phyloP scores from a whole-genome alignment of 64 coral and sea anemone species.

The Anthopleura sola region DNA sequence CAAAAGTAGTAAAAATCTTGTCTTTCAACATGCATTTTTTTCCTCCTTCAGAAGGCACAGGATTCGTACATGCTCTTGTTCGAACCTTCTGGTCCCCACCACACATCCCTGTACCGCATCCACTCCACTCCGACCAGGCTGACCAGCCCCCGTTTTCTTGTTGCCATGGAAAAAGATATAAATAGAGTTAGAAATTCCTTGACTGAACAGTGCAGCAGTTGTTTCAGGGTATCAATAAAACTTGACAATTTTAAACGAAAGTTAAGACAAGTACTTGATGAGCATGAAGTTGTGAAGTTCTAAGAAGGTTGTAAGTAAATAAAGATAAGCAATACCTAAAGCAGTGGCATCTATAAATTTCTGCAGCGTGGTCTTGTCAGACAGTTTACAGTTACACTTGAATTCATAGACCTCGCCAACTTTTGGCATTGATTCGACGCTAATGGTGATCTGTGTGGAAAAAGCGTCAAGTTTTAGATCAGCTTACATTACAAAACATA shows the following conservation, averaged over 20 bases:
- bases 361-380: not conserved
- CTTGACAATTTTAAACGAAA: too few species aligned
- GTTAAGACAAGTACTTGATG: too few species aligned
- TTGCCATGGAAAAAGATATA: not conserved
- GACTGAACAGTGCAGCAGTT: not conserved
- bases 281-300: too few species aligned
- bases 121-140: slow-evolving; percentile 22
- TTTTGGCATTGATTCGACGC: not conserved
- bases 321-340: not conserved
- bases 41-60: slow-evolving; percentile 42
- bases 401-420: not conserved
- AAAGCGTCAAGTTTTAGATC: too few species aligned
- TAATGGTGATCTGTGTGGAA: not conserved
- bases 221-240: not conserved
- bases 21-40: not conserved
- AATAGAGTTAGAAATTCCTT: not conserved
- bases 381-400: not conserved
- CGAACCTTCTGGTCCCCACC: not conserved
- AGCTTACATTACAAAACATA: too few species aligned
- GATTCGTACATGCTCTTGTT: slow-evolving; percentile 2
- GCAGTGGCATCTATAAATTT: not conserved
- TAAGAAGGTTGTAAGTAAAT: too few species aligned
- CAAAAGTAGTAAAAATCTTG: not conserved
- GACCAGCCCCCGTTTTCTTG: slow-evolving; percentile 19
- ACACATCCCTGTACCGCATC: slow-evolving; percentile 15